Evolutionary conservation across 2,888 invertebrate species (phyloP), one percentile per base, ranked within the genome.

Genomic region (Creontiades dilutus): DNA sequence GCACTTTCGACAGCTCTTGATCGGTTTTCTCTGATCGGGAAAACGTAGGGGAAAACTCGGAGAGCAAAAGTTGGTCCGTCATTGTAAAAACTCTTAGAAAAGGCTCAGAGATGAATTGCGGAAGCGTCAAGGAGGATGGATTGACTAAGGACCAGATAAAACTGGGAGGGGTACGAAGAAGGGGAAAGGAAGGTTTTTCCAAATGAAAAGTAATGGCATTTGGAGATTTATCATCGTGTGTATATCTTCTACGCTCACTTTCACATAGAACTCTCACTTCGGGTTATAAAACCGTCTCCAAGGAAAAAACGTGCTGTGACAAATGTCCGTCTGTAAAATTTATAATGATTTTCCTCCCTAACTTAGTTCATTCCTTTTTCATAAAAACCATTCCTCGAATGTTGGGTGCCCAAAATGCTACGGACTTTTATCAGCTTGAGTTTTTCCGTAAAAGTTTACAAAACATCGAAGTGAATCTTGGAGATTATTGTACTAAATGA

Each of bases 161-260:
- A 80, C 46, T 16, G 48, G 23, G 37, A 27, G 11, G 3, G 23
- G 23, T 12, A 23, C 23, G 23, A 12, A 68, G 16, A 46, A 46
- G 47, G 80, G 46, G 37, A 19, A 46, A 9, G 14, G 7, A 68
- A 85, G 52, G 85, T 13, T 85, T 82, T 19, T 57, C 68, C 85
- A 85, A 85, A 85, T 85, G 85, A 61, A 85, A 85, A 85, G 57
- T 85, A 85, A 85, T 85, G 68, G 85, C 85, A 47, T 85, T 85
- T 85, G 37, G 68, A 85, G 85, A 85, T 85, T 85, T 85, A 85
- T 85, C 85, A 61, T 85, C 27, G 52, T 48, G 52, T 82, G 27
- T 82, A 47, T 52, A 46, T 52, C 52, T 52, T 47, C 82, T 52
- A 27, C 68, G 68, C 68, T 68, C 27, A 23, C 68, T 68, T 68